Base-by-base conservation (phyloP, 2,888 invertebrate genomes). In the Tenthredo livida region DNA sequence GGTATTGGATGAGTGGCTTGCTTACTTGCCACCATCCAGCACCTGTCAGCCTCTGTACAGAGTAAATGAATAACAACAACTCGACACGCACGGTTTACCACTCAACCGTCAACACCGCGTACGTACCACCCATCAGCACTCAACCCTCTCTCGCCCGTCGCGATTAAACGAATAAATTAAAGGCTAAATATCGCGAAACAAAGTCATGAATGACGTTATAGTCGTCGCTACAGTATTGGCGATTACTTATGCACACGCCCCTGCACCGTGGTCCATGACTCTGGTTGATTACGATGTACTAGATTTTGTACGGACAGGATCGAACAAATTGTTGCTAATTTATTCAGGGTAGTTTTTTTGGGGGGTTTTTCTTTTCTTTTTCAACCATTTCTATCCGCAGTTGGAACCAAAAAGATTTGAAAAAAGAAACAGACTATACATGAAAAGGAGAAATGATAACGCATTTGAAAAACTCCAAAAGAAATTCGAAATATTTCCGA, bases 51-150 rank as follows among this genome's bases (percentile, higher is more conserved):
- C n/a, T n/a, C 40, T 61, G 72, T 21, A 72, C 25, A 73, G 61
- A 37, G 40, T 65, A 61, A 80, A 61, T 61, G 61, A 61, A 80
- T 80, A 80, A 80, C 80, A 80, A 80, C 80, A 54, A 58, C 21
- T 37, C 43, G 40, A 43, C 80, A 61, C 80, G 80, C 61, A 77
- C 29, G 77, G 50, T 50, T 29, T 33, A 29, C 33, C 29, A 54
- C n/a, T 73, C 43, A 73, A 73, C 43, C 40, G 43, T 73, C 72
- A 43, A 40, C 72, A 43, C 72, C 67, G 43, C n/a, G 72, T 6
- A 21, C 40, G n/a, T 43, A 15, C 40, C 37, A 40, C 72, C 72
- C 72, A 73, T 43, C 40, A 17, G n/a, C 37, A n/a, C 21, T 73
- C 33, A 17, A 67, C 67, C 67, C 67, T 67, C 67, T 67, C 33